Evolutionary conservation across 2,113 vertebrate species (phyloP), one percentile per base, ranked within the genome.

Genomic region (Peromyscus californicus): DNA sequence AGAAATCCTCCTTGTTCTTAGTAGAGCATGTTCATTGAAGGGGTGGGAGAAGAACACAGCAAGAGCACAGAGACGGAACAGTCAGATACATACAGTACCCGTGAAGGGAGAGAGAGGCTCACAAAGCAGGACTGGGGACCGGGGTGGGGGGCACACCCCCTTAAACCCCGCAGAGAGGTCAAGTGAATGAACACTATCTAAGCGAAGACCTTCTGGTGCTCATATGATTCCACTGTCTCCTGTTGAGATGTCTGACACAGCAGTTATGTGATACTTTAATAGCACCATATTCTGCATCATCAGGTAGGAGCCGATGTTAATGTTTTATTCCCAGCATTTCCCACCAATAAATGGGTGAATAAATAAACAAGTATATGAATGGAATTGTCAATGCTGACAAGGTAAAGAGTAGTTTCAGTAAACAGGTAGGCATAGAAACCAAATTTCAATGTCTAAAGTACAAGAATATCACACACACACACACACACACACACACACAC

Each of bases 241-340:
- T 67, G 17, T 51, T 75, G 91, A 59, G 51, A 67, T n/a, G 82
- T 22, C 21, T 36, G 39, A 85, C 1, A 8, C 51, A 65, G 79
- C 69, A 42, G 13, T 95, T 80, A 90, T 0, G 0, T 82, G 76
- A 61, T 88, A n/a, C 51, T 94, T 80, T 80, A 90, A 87, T 93
- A 72, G 79, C n/a, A 57, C 59, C 57, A 33, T 94, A 67, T 86
- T 70, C 78, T 76, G 54, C 16, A 74, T 21, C 26, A n/a, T 63
- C 31, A 92, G 42, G 79, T 42, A 89, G 54, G 69, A 42, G 3
- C 31, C 87, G 91, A 54, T 57, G 36, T 75, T 82, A 82, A 36
- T 84, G 65, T 74, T 94, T 96, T 89, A 91, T 93, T 87, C 39
- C 63, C 48, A 93, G 26, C 31, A 86, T 82, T 92, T 94, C 74